These are phyloP conservation scores for Spodoptera littoralis DNA, from an alignment of 2,888 invertebrate species.

Conservation along the genomic window DNA sequence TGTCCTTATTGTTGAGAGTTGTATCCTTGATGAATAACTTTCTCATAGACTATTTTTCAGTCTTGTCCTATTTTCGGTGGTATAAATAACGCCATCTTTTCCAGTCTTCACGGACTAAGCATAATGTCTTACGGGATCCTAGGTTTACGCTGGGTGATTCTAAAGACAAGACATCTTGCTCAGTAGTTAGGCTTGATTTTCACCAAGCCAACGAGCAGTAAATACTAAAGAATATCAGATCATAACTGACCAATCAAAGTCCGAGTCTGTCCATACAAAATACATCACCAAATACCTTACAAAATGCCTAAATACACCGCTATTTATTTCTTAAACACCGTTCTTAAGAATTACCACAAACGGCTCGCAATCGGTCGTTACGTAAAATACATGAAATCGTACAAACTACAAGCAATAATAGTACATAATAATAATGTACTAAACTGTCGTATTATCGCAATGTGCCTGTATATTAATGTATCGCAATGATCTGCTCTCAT, in stretches of 20 bases:
- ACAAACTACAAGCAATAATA: constrained; percentile 14
- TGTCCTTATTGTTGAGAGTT: too few species aligned
- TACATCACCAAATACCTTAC: neutral
- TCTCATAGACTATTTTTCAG: too few species aligned
- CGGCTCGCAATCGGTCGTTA: constrained; percentile 20
- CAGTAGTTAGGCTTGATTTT: too few species aligned
- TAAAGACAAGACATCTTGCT: too few species aligned
- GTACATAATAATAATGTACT: constrained; percentile 13
- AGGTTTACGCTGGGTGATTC: too few species aligned
- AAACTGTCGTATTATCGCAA: constrained; percentile 37
- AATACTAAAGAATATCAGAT: too few species aligned
- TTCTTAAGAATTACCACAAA: constrained; percentile 34
- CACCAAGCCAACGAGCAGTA: too few species aligned
- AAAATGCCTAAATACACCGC: neutral
- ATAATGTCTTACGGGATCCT: too few species aligned
- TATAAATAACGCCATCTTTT: too few species aligned
- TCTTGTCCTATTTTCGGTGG: too few species aligned
- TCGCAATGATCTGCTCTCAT: constrained; percentile 72
- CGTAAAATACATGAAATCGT: constrained; percentile 20
- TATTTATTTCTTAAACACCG: constrained; percentile 16
- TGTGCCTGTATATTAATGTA: neutral
- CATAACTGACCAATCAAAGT: constrained; percentile 3
- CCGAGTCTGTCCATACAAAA: constrained; percentile 1
- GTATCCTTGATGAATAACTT: too few species aligned
- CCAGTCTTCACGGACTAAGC: too few species aligned